Evolutionary conservation across 2,113 vertebrate genomes (phyloP), one percentile per base, ranked within the genome.

Genomic region (Amblyopsis rosae): DNA sequence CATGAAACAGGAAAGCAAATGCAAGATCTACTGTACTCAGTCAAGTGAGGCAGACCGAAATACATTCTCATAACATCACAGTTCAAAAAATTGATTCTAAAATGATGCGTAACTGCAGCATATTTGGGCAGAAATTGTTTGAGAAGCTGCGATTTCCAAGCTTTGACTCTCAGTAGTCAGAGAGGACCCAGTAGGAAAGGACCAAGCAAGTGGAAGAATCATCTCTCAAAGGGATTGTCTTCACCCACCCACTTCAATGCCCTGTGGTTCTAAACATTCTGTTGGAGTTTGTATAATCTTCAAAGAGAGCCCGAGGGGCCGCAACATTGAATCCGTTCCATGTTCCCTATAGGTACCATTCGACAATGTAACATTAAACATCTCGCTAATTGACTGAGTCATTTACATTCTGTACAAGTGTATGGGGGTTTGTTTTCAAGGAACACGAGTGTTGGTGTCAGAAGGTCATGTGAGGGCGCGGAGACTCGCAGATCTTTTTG

Each of bases 251-350:
- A 67, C 68, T 64, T 67, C 45, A 66, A 71, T 70, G 60, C 66
- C 63, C 62, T 51, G 57, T 48, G 50, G 74, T 57, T 57, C 62
- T 47, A n/a, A 60, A 63, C 51, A 70, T 45, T 70, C 56, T 67
- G 58, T 57, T 67, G 49, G n/a, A 65, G 49, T 55, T 56, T 53
- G 26, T 19, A 35, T 49, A 62, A 48, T 56, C 19, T 58, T 69
- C 65, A 69, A 72, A 65, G 48, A 35, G 33, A 55, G 26, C 54
- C 54, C 51, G 9, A 60, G 65, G 15, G n/a, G 41, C 12, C 55
- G 41, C 3, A 0, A 13, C 16, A 48, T 9, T 19, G 46, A 50
- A 9, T 12, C 49, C 9, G 13, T 50, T 13, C 3, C 49, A 3
- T 11, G 7, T 50, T 50, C 49, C 49, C 49, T 12, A 9, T 11